phyloP scores from a whole-genome alignment of 1,140 invertebrate genomes.

The Zaprionus nigranus region DNA sequence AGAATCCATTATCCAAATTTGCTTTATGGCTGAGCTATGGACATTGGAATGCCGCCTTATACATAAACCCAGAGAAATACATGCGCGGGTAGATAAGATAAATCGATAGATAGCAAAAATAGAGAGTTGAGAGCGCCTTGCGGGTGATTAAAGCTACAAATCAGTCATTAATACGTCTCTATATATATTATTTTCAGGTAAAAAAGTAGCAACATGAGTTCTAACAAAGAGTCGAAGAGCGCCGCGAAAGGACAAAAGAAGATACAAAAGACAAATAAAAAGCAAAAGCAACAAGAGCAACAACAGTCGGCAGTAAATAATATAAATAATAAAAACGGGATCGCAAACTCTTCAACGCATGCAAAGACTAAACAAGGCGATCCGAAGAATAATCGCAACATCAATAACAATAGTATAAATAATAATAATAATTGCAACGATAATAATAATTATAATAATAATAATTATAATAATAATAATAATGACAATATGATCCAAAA shows the following conservation, averaged over 20 bases:
- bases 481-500: slow-evolving; percentile 63
- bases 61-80: not conserved
- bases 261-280: slow-evolving; percentile 72
- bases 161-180: slow-evolving; percentile 20
- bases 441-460: slow-evolving; percentile 58
- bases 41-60: slow-evolving; percentile 6
- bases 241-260: slow-evolving; percentile 76
- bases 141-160: not conserved
- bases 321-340: slow-evolving; percentile 54
- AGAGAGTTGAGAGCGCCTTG: slow-evolving; percentile 1
- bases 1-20: slow-evolving; percentile 3
- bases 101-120: slow-evolving; percentile 1
- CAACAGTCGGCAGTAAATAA: slow-evolving; percentile 33
- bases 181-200: slow-evolving; percentile 48
- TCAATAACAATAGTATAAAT: slow-evolving; percentile 44
- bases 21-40: slow-evolving; percentile 1
- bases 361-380: slow-evolving; percentile 39
- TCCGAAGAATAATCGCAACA: slow-evolving; percentile 29
- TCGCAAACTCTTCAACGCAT: slow-evolving; percentile 36
- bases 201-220: slow-evolving; percentile 72
- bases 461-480: slow-evolving; percentile 56
- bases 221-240: slow-evolving; percentile 70
- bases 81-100: slow-evolving; percentile 7
- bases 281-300: slow-evolving; percentile 59
- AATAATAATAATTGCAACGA: slow-evolving; percentile 28